phyloP scores from a whole-genome alignment of 1,140 invertebrate species.

The Panulirus ornatus region DNA sequence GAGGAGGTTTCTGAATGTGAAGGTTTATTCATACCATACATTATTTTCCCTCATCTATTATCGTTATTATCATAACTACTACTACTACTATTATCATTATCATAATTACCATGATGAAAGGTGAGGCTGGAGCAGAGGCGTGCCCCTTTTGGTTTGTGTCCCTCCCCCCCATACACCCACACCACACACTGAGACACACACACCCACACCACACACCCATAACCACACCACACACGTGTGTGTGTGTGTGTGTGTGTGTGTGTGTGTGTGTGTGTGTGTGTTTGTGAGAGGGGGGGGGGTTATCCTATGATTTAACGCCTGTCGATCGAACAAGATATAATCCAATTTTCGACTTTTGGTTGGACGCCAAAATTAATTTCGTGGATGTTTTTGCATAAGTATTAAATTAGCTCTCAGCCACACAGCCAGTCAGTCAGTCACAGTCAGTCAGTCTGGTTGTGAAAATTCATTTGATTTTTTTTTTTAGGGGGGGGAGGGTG shows the following conservation, averaged over 20 bases:
- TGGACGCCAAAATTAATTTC: background rate
- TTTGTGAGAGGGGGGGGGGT: background rate
- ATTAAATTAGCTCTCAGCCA: background rate
- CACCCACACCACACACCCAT: no score
- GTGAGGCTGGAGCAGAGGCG: background rate
- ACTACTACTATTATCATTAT: background rate
- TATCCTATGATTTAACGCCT: background rate
- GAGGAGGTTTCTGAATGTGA: no score
- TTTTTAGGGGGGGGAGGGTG: no score
- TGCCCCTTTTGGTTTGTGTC: background rate
- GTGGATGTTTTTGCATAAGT: background rate
- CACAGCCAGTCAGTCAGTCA: background rate
- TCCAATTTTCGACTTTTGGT: slow-evolving; percentile 11
- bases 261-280: background rate
- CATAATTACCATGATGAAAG: background rate
- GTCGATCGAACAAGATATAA: background rate
- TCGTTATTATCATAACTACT: background rate
- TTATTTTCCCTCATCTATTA: no score
- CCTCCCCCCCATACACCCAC: background rate
- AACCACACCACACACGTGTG: no score
- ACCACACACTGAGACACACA: background rate
- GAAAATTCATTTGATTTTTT: background rate
- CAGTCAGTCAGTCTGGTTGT: background rate
- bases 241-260: background rate
- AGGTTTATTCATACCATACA: no score